Percentiles rank a stretch among this genome's conserved stretches.
phyloP scores from a whole-genome alignment of 1,140 invertebrate genomes.

The Pseudomyrmex gracilis region DNA sequence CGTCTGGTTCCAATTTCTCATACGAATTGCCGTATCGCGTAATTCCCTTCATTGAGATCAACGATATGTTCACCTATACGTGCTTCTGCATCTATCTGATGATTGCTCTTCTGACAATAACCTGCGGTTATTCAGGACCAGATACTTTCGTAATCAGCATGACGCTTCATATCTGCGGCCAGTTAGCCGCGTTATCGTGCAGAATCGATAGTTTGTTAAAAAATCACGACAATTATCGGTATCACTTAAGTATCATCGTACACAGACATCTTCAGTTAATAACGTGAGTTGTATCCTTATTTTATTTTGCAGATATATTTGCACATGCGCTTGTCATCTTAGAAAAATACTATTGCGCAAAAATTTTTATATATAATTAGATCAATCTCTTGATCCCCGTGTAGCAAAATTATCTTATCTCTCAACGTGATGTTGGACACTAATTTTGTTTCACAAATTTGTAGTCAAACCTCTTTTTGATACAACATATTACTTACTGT shows the following conservation, averaged over 20 bases:
- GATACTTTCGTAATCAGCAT: constrained; percentile 37
- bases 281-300: constrained; percentile 21
- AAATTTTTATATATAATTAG: not conserved
- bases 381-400: not conserved
- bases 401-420: too few relatives aligned
- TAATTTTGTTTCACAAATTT: too few relatives aligned
- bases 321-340: not conserved
- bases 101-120: not conserved
- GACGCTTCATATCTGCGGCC: constrained; percentile 48
- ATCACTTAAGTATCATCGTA: not conserved
- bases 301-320: not conserved
- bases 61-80: not conserved
- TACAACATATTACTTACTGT: too few relatives aligned
- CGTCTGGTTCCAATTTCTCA: not conserved
- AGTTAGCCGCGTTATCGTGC: constrained; percentile 49
- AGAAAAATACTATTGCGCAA: not conserved
- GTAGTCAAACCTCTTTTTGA: too few relatives aligned
- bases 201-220: constrained; percentile 2
- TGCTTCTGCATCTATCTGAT: constrained; percentile 14
- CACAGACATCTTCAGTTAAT: constrained; percentile 15
- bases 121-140: not conserved
- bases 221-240: not conserved
- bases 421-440: too few relatives aligned
- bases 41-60: constrained; percentile 41
- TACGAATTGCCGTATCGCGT: constrained; percentile 48